Evolutionary conservation across 1,140 invertebrate species (phyloP).

Genomic region (Bombus superbus): DNA sequence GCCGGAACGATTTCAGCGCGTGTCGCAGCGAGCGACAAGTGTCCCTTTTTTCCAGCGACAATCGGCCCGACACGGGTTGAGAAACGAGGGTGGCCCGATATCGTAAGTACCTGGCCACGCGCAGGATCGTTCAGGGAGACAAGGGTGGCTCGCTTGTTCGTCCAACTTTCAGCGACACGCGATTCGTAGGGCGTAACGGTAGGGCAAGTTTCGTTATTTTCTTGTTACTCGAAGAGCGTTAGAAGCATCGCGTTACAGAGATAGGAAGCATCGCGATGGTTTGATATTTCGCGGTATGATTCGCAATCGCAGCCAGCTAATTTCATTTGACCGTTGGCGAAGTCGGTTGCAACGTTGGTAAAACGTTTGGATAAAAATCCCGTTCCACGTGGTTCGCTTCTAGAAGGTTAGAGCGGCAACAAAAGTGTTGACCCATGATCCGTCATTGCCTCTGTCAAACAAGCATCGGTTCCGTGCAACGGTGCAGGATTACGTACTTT

Average conservation of each 20-base stretch:
- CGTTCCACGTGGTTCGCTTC: not conserved
- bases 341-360: not conserved
- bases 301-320: no score
- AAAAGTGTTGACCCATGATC: not conserved
- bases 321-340: not conserved
- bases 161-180: not conserved
- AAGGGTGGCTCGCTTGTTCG: not conserved
- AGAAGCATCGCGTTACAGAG: no score
- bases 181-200: not conserved
- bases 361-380: not conserved
- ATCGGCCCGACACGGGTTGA: not conserved
- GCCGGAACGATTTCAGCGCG: constrained; percentile 20
- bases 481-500: not conserved
- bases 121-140: not conserved
- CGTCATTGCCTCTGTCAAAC: not conserved
- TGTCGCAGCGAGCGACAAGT: constrained; percentile 52
- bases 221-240: no score
- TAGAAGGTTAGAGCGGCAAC: not conserved
- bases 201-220: no score
- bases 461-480: not conserved
- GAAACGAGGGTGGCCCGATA: constrained; percentile 18
- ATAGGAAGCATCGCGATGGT: no score
- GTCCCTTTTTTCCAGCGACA: constrained; percentile 11
- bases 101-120: constrained; percentile 25
- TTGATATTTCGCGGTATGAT: no score